phyloP scores from a whole-genome alignment of 2,797 vertebrate genomes.

The Onychomys arenicola region DNA sequence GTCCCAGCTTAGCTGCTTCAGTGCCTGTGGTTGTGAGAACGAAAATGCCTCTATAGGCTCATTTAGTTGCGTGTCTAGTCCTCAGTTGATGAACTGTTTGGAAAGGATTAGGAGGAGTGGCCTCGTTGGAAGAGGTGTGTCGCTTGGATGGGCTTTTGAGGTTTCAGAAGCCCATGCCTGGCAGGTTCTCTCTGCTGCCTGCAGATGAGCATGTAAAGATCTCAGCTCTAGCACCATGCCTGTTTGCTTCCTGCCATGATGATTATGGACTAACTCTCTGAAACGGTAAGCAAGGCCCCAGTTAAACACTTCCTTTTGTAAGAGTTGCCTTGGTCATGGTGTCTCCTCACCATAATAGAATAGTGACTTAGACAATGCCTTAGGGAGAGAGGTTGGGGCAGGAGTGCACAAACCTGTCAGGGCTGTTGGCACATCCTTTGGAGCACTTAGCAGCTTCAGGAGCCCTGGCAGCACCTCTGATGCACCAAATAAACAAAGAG shows the following conservation, averaged over 20 bases:
- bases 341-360: neutral
- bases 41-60: neutral
- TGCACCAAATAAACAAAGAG: conserved; percentile 54
- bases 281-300: neutral
- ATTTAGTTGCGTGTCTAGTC: neutral
- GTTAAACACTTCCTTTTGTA: neutral
- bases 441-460: conserved; percentile 34
- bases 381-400: neutral
- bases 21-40: neutral
- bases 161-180: neutral
- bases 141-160: too few relatives aligned
- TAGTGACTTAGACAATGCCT: neutral
- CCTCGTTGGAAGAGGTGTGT: neutral
- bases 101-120: neutral
- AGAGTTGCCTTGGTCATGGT: neutral
- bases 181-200: neutral
- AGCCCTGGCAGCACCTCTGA: conserved; percentile 41
- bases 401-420: conserved; percentile 69
- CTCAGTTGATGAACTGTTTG: too few relatives aligned
- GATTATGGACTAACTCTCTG: neutral
- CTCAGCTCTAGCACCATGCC: neutral
- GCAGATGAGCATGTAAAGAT: neutral
- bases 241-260: neutral
- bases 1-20: neutral
- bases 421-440: conserved; percentile 70